These are phyloP conservation scores for Anableps anableps DNA, from an alignment of 2,797 vertebrate species.

Conservation along the genomic window DNA sequence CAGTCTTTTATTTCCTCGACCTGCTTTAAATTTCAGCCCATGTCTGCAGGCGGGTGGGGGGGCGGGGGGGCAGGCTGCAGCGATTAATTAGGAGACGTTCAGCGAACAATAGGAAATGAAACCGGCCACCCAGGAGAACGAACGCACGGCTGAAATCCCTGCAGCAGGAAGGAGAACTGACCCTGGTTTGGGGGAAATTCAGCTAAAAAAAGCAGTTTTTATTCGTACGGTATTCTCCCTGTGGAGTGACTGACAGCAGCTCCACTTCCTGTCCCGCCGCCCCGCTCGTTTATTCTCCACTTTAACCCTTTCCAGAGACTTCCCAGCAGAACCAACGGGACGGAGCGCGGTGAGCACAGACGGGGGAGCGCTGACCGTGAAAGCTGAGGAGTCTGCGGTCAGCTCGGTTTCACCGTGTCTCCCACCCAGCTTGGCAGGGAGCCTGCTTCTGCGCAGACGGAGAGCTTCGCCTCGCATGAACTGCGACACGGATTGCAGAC, in stretches of 20 bases:
- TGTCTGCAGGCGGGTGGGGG: conserved; percentile 33
- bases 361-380: conserved; percentile 35
- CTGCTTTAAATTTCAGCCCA: conserved; percentile 46
- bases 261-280: conserved; percentile 9
- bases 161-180: not conserved
- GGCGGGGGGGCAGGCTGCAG: conserved; percentile 51
- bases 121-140: conserved; percentile 48
- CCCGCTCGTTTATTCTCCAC: conserved; percentile 37
- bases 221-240: not conserved
- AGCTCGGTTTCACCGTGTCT: conserved; percentile 56
- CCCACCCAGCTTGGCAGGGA: conserved; percentile 39
- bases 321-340: conserved; percentile 42
- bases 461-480: not conserved
- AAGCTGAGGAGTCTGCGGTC: conserved; percentile 51
- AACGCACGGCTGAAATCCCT: not conserved
- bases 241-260: conserved; percentile 22
- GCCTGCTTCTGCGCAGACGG: conserved; percentile 19
- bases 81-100: conserved; percentile 67
- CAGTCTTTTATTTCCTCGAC: not conserved
- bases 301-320: conserved; percentile 24
- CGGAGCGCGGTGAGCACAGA: conserved; percentile 34
- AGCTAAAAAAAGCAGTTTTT: too few species aligned
- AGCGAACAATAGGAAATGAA: conserved; percentile 22
- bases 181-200: too few species aligned
- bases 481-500: conserved; percentile 1